Evolutionary conservation across 35 echinoderm and acorn worm species (phyloP), one percentile per base, ranked within the genome.

Genomic region (Heliocidaris erythrogramma): DNA sequence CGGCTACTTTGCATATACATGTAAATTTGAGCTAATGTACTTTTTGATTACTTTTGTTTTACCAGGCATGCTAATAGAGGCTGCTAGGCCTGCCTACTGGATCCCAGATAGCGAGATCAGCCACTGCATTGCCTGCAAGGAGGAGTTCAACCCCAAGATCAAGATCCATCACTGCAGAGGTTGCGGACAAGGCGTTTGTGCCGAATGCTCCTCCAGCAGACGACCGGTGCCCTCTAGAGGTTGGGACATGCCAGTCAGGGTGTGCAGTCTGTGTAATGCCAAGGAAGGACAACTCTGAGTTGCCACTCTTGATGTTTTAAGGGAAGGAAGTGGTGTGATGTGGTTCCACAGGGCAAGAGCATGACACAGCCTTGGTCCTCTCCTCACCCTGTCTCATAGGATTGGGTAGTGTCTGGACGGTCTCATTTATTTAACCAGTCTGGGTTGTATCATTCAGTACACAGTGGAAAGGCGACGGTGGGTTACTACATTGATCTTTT

Each of bases 21-120:
- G n/a, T n/a, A 42, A 42, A 42, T 42, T 42, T 42, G 35, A 42
- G 35, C 35, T 56, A 56, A 56, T 56, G 52, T 56, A 56, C 52
- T 14, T 11, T 56, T 56, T 56, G 11, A 78, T n/a, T 78, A 7
- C 27, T 18, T 78, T 29, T 78, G 0, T 27, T 78, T n/a, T 24
- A 78, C 17, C 65, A 99, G 98, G 96, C 32, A 96, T 96, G 50
- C 94, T 99, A 90, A 93, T 99, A 17, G 97, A 97, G 95, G 98
- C 96, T 24, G 97, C 98, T 8, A 95, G 98, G 85, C 98, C 98
- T 49, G 98, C 97, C 29, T 99, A 99, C 93, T 99, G 98, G 98
- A 94, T 97, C 21, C 98, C 98, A 59, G 96, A 99, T 49, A 95
- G 96, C 13, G 98, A 99, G 32, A 99, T 99, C 88, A 96, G 31